Evolutionary conservation across 2,797 vertebrate species (phyloP), one percentile per base, ranked within the genome.

Genomic region (Fundulus diaphanus): DNA sequence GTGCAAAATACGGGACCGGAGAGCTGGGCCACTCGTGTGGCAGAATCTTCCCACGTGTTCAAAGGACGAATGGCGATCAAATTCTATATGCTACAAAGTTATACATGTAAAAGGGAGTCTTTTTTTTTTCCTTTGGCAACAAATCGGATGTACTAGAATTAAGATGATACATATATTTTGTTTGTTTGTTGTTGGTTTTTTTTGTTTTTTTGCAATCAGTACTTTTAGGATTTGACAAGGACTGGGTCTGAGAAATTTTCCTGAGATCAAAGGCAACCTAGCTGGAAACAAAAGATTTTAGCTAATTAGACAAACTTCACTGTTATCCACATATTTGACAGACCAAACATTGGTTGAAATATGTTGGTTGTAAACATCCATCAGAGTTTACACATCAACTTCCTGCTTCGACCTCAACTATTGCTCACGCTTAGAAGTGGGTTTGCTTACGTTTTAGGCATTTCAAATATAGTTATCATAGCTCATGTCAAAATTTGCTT

Each of bases 381-480:
- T 74, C 61, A 35, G 9, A 61, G 73, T 59, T 72, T 76, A 63
- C 54, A 54, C 37, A 63, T 40, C 70, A 56, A 42, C 65, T 76
- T 83, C 71, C 74, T 77, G 68, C 46, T 71, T 54, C 40, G 49
- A 6, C 1, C 48, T 68, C 70, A 68, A 73, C 46, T 33, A 74
- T 61, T 57, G 37, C 42, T 0, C 31, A 52, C 7, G 20, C 68
- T 46, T n/a, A 67, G 35, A 24, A 54, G 61, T 68, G n/a, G 42
- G 42, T 69, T 49, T 0, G 18, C 35, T 63, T n/a, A 40, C 27
- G 37, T 71, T 51, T 70, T 44, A 29, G 18, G 7, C 33, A 40
- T n/a, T 71, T 22, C 15, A 77, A 74, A 66, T 68, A 35, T 29
- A 27, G 5, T 72, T 22, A 29, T 35, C 51, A 18, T 51, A 24